Conservation (phyloP, 2,888 invertebrate species). For the Argyra leucocephala region DNA sequence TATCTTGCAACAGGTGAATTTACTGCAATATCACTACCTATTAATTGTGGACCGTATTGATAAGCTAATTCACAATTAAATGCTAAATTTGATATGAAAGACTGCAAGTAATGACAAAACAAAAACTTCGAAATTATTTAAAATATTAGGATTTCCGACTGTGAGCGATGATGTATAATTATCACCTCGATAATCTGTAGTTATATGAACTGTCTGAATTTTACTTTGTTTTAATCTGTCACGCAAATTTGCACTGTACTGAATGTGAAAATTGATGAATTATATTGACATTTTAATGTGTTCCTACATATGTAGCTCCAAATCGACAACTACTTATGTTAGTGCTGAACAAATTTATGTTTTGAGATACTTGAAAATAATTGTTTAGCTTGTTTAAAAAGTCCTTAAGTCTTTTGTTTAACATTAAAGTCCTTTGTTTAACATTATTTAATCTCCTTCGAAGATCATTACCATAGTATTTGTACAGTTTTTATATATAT, state of each 20-base stretch:
- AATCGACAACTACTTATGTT: slow-evolving; percentile 80
- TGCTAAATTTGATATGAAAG: slow-evolving; percentile 71
- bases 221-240: slow-evolving; percentile 80
- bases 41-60: slow-evolving; percentile 81
- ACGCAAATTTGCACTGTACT: slow-evolving; percentile 72
- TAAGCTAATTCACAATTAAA: slow-evolving; percentile 88
- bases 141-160: slow-evolving; percentile 82
- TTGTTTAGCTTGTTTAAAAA: too few relatives aligned
- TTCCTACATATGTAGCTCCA: slow-evolving; percentile 95
- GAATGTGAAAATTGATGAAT: slow-evolving; percentile 81
- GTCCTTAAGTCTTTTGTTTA: too few relatives aligned
- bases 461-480: slow-evolving; percentile 94
- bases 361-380: slow-evolving; percentile 96
- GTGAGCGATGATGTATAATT: slow-evolving; percentile 82
- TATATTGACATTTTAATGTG: slow-evolving; percentile 88
- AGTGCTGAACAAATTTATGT: slow-evolving; percentile 78
- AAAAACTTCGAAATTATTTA: slow-evolving; percentile 73
- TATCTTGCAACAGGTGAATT: slow-evolving; percentile 73
- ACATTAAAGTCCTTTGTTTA: too few relatives aligned
- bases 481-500: slow-evolving; percentile 93
- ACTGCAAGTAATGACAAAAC: slow-evolving; percentile 81
- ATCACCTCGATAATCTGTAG: slow-evolving; percentile 77
- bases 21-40: slow-evolving; percentile 81
- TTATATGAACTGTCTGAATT: slow-evolving; percentile 78
- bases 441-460: slow-evolving; percentile 91